Base-by-base conservation (phyloP, 1,140 invertebrate genomes). In the Drosophila nannoptera region DNA sequence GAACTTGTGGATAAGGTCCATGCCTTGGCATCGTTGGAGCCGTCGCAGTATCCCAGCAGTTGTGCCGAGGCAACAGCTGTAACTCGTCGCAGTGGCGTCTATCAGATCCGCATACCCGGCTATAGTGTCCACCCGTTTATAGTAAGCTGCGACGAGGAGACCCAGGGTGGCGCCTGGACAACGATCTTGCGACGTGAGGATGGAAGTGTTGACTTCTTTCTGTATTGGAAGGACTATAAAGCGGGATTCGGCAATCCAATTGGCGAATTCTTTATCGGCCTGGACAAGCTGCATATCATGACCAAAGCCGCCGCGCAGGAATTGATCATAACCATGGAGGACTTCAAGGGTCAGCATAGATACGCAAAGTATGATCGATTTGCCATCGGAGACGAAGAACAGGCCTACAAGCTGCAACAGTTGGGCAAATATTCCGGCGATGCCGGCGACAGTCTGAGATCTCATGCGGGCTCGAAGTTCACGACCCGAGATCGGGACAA, bases 401-500 rank as follows among this genome's bases (percentile, higher is more conserved):
- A 93, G 89, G 90, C 16, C 90, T 95, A n/a, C 91, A 90, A n/a
- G 45, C 32, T 22, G 22, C 22, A 22, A 22, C 22, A 22, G 62
- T 84, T 95, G 2, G 92, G 92, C 2, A 90, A 91, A 49, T 94
- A 93, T 80, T 90, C 90, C 32, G 94, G 94, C 7, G 92, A 92
- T 70, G 92, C 92, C 63, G 92, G 90, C 7, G 92, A 95, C 82
- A 92, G 93, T 0, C 84, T 95, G 36, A 88, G 89, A 9, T 92
- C 92, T 16, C 94, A 95, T 71, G 91, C 92, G 45, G 92, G 92
- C 0, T 92, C 92, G 74, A 92, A 92, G 71, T 95, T 95, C 88
- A 93, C 93, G 35, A 93, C 94, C 0, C 89, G 90, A 8, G 94
- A 95, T 73, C 77, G 90, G 9, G 94, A 95, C 82, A 93, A 94